Conservation (phyloP, 1,140 invertebrate genomes). For the Nephotettix cincticeps region DNA sequence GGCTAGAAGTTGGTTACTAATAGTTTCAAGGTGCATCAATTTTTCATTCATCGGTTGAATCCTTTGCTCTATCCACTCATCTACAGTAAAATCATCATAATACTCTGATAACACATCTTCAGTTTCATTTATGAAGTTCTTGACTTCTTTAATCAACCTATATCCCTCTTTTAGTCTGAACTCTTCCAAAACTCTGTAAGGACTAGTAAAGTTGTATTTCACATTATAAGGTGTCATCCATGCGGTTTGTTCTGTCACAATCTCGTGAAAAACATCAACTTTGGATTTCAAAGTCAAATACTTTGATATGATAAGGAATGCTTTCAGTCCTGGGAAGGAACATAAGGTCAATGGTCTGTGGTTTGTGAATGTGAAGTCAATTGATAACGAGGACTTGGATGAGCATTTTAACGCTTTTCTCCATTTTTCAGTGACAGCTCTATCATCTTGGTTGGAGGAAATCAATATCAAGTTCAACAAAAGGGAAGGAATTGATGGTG, state of each 20-base stretch:
- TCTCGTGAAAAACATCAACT: slow-evolving; percentile 17
- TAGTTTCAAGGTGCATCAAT: slow-evolving; percentile 26
- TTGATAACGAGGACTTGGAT: neutral
- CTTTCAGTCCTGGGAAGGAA: slow-evolving; percentile 8
- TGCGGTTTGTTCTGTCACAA: slow-evolving; percentile 25
- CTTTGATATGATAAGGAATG: slow-evolving; percentile 12
- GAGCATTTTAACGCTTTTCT: slow-evolving; percentile 30
- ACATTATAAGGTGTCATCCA: slow-evolving; percentile 36
- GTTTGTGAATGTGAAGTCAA: neutral
- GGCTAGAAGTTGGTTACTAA: slow-evolving; percentile 53
- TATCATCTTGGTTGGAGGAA: slow-evolving; percentile 27
- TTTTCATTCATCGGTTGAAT: slow-evolving; percentile 21
- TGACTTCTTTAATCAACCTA: slow-evolving; percentile 20
- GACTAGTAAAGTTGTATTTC: slow-evolving; percentile 32
- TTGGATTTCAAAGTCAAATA: slow-evolving; percentile 10
- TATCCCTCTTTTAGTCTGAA: slow-evolving; percentile 1
- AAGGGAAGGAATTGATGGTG: slow-evolving; percentile 57
- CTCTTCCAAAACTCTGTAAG: slow-evolving; percentile 27
- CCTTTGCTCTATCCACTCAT: slow-evolving; percentile 29
- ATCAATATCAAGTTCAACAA: slow-evolving; percentile 50
- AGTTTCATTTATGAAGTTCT: slow-evolving; percentile 21
- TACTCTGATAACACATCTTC: neutral
- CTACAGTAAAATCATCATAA: slow-evolving; percentile 17
- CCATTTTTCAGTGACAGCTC: neutral
- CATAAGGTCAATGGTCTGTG: slow-evolving; percentile 11